These are phyloP conservation scores for Pseudochromis fuscus DNA, from an alignment of 2,797 vertebrate species.

Conservation along the genomic window DNA sequence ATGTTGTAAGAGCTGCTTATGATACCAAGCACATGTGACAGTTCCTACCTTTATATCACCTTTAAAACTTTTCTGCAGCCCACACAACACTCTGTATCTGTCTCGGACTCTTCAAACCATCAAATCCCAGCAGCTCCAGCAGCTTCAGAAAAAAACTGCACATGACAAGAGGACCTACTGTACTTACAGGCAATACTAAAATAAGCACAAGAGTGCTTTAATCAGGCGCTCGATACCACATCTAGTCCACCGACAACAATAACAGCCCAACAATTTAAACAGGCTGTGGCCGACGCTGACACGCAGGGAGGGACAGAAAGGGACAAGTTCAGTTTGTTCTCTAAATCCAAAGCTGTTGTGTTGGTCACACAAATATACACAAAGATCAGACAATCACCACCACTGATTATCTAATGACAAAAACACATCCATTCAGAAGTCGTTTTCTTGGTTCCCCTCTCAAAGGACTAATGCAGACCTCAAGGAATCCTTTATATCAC, in stretches of 20 bases:
- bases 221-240: slow-evolving; percentile 71
- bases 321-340: slow-evolving; percentile 51
- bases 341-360: slow-evolving; percentile 30
- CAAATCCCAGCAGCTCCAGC: slow-evolving; percentile 5
- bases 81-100: slow-evolving; percentile 10
- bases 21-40: slow-evolving; percentile 37
- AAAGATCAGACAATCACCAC: slow-evolving; percentile 44
- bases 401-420: slow-evolving; percentile 32
- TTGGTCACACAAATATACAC: slow-evolving; percentile 59
- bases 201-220: slow-evolving; percentile 66
- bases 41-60: slow-evolving; percentile 35
- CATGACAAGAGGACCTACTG: slow-evolving; percentile 38
- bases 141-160: slow-evolving; percentile 40
- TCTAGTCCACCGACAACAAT: slow-evolving; percentile 68
- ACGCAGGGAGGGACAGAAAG: slow-evolving; percentile 39
- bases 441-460: background rate
- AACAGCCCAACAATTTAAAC: slow-evolving; percentile 55
- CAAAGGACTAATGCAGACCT: slow-evolving; percentile 3
- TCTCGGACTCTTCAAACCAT: slow-evolving; percentile 23
- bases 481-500: background rate
- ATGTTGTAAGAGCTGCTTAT: slow-evolving; percentile 13
- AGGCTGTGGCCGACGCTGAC: slow-evolving; percentile 57
- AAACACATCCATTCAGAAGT: slow-evolving; percentile 25
- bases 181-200: slow-evolving; percentile 57
- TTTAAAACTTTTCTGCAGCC: slow-evolving; percentile 28